Evolutionary conservation across 2,113 vertebrate species (phyloP).

Genomic region (Sphaerodactylus townsendi): DNA sequence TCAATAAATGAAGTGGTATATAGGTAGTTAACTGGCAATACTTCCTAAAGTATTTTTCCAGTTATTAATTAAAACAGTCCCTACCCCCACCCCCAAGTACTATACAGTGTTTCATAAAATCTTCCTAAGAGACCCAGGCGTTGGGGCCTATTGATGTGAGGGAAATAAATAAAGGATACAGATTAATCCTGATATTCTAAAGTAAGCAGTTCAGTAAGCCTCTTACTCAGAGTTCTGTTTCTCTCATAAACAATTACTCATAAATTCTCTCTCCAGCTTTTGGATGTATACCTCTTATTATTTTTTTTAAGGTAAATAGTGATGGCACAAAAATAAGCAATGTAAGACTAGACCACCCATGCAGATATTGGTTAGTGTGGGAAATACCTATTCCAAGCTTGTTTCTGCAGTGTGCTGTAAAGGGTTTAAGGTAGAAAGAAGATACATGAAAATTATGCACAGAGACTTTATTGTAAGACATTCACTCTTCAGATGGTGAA

Average conservation of each 20-base stretch:
- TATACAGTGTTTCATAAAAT: conserved; percentile 4
- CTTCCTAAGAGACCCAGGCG: conserved; percentile 31
- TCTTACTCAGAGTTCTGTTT: conserved; percentile 41
- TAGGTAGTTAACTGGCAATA: too few relatives aligned
- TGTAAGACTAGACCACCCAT: conserved; percentile 53
- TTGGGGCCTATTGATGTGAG: conserved; percentile 28
- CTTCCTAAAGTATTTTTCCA: background rate
- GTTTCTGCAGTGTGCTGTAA: background rate
- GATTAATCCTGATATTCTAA: conserved; percentile 44
- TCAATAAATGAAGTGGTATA: too few relatives aligned
- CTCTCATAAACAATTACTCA: conserved; percentile 55
- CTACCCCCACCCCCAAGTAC: background rate
- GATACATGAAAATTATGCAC: background rate
- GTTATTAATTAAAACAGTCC: conserved; percentile 22
- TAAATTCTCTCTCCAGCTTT: conserved; percentile 40
- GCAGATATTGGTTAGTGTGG: conserved; percentile 35
- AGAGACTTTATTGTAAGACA: background rate
- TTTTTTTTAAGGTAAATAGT: conserved; percentile 51
- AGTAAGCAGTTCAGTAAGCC: conserved; percentile 48
- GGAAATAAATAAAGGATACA: conserved; percentile 50
- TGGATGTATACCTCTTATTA: conserved; percentile 33
- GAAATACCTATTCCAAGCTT: conserved; percentile 38
- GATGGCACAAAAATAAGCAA: conserved; percentile 53
- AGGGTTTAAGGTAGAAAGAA: conserved; percentile 13
- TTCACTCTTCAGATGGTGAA: background rate